These are phyloP conservation scores for Mastacembelus armatus DNA, from an alignment of 2,797 vertebrate genomes.

Conservation along the genomic window DNA sequence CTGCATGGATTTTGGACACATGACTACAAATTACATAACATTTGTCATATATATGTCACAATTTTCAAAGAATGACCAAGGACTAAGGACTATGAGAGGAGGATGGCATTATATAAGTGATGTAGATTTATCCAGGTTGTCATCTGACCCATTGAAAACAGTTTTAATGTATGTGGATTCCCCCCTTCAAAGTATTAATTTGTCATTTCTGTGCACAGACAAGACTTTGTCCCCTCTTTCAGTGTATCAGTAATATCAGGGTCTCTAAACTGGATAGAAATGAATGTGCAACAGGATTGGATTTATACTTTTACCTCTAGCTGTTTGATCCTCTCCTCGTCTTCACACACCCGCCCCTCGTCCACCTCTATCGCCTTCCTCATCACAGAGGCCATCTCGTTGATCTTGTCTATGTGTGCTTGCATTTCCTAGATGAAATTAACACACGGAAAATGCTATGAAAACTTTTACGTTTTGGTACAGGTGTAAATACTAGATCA, in stretches of 20 bases:
- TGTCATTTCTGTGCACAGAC: background rate
- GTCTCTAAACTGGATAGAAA: background rate
- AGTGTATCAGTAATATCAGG: no score
- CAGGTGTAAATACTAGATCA: no score
- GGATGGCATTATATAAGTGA: no score
- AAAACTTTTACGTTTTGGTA: background rate
- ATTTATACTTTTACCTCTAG: constrained; percentile 87
- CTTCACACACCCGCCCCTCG: constrained; percentile 90
- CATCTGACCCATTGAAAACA: no score
- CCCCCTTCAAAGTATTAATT: background rate
- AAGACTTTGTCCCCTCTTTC: no score
- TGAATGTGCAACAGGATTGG: background rate
- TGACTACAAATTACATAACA: no score
- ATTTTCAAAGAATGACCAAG: no score
- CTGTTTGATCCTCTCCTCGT: constrained; percentile 94
- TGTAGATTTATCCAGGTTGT: no score
- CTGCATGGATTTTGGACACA: no score
- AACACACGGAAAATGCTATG: no score
- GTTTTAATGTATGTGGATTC: background rate
- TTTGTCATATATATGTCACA: no score
- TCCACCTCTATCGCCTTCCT: constrained; percentile 95
- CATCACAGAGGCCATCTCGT: constrained; percentile 98
- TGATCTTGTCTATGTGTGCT: constrained; percentile 95
- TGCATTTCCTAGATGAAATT: constrained; percentile 90
- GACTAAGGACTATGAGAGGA: no score